These are phyloP conservation scores for Xiphophorus maculatus DNA, from an alignment of 2,113 vertebrate genomes.

Conservation along the genomic window DNA sequence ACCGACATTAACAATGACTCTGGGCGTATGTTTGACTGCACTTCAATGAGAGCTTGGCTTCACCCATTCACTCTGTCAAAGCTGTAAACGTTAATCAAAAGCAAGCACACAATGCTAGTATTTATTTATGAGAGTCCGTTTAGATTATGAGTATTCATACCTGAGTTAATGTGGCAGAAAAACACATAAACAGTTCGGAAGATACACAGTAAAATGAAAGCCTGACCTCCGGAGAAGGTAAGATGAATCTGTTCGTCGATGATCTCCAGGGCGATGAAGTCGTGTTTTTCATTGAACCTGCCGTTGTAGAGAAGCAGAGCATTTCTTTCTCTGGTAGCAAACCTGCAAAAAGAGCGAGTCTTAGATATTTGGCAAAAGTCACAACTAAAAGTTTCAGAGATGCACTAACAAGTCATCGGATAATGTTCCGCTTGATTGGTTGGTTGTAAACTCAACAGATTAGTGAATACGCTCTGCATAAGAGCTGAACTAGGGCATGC, in stretches of 20 bases:
- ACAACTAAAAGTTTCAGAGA: background rate
- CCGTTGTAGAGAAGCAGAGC: slow-evolving; percentile 95
- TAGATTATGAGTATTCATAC: slow-evolving; percentile 29
- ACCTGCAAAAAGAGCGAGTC: slow-evolving; percentile 76
- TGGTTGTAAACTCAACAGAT: background rate
- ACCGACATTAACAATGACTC: slow-evolving; percentile 13
- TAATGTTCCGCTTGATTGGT: background rate
- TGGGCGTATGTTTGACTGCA: slow-evolving; percentile 17
- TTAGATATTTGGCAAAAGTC: background rate
- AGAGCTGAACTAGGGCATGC: too few species aligned
- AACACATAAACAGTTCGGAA: slow-evolving; percentile 5
- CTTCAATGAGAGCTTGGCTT: background rate
- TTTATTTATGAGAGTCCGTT: slow-evolving; percentile 35
- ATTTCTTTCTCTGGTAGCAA: slow-evolving; percentile 89
- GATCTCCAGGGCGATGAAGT: slow-evolving; percentile 96
- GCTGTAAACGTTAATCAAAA: background rate
- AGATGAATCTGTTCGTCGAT: slow-evolving; percentile 96
- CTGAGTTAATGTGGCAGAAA: background rate
- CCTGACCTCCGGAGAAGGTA: slow-evolving; percentile 94
- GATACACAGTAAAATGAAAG: background rate
- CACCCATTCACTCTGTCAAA: background rate
- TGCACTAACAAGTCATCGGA: background rate
- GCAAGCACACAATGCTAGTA: slow-evolving; percentile 14
- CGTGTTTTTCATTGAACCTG: slow-evolving; percentile 96
- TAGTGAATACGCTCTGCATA: background rate